These are phyloP conservation scores for Pollenia angustigena DNA, from an alignment of 2,888 invertebrate species.

Conservation along the genomic window DNA sequence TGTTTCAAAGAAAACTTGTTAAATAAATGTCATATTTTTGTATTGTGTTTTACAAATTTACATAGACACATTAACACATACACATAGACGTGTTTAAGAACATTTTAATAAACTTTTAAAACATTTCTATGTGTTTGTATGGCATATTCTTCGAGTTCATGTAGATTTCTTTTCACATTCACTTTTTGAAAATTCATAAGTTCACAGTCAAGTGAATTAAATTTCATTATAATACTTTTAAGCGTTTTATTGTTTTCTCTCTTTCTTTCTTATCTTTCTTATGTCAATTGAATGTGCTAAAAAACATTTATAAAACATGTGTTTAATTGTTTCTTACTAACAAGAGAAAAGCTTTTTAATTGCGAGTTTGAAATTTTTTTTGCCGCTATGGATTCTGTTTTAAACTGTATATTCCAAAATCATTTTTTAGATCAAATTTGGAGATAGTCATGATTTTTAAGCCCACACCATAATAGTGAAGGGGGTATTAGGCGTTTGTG, in stretches of 20 bases:
- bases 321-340: conserved; percentile 17
- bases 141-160: neutral
- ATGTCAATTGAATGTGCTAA: neutral
- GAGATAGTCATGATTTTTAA: no score
- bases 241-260: conserved; percentile 26
- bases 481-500: no score
- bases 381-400: no score
- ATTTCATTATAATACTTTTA: conserved; percentile 58
- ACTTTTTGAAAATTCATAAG: conserved; percentile 44
- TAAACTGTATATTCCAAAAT: no score
- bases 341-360: neutral
- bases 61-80: neutral
- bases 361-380: neutral
- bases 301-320: neutral
- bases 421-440: no score
- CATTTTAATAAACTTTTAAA: conserved; percentile 31
- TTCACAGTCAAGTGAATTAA: conserved; percentile 70
- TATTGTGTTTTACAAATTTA: conserved; percentile 6
- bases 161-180: conserved; percentile 31
- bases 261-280: conserved; percentile 2
- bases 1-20: conserved; percentile 60
- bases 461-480: no score
- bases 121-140: neutral
- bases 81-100: neutral
- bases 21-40: conserved; percentile 61